Evolutionary conservation across 2,888 invertebrate species (phyloP), one percentile per base, ranked within the genome.

Genomic region (Polyommatus icarus): DNA sequence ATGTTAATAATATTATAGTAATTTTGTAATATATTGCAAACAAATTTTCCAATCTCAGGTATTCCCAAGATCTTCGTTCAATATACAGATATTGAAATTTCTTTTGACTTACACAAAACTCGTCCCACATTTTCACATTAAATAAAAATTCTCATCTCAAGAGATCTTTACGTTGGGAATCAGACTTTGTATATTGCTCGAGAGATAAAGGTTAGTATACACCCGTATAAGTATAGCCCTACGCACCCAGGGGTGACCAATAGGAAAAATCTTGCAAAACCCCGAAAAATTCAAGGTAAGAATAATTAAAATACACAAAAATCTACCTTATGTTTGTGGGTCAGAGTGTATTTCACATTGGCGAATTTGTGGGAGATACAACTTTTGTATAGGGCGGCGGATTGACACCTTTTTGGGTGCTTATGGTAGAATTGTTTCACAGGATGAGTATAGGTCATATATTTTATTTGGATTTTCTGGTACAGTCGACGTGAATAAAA

Each of bases 381-480:
- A 80, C 77, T 82, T 83, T 86, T 29, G 46, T 36, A 57, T 78
- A 59, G 12, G 2, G 80, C 84, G 88, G 84, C 88, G 89, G 90
- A 91, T 91, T 91, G 91, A 90, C 92, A 92, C 92, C 91, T 92
- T 91, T 90, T 91, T 91, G 90, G 90, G 90, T 91, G 91, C 90
- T 91, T 91, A 90, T 87, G 88, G 89, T 85, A 83, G 89, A 77
- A 77, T 59, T 59, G 73, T 88, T 91, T 89, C 36, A 57, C 36
- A 18, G 72, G 73, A 77, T 59, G 77, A 40, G 73, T 73, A 73
- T 32, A 40, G 59, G 57, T 46, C 59, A 36, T 73, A 57, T 72
- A 71, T 24, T 77, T 77, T 24, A 72, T 77, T 72, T 77, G 57
- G 54, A 72, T 40, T 72, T 76, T 24, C 18, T 29, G 40, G 29